Base-by-base conservation (phyloP, 2,113 vertebrate genomes). In the Trochalopteron elliotii region DNA sequence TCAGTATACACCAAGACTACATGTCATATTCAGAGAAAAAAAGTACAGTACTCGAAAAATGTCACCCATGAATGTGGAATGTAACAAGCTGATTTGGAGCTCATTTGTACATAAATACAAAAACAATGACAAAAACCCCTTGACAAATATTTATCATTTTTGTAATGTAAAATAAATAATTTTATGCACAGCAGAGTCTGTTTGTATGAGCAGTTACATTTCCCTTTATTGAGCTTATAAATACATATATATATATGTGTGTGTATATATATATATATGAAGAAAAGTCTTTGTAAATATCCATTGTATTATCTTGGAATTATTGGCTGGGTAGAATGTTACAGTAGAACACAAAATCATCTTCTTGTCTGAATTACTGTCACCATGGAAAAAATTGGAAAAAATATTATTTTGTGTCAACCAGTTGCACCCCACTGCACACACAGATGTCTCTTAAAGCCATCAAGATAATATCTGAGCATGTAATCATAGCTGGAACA, bases 401-500 rank as follows among this genome's bases (percentile, higher is more conserved):
- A 97, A 96, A 96, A 96, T 89, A 97, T 97, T 94, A 96, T 95
- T 97, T 94, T 97, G 63, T 97, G 97, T 97, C 97, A 96, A 91
- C 94, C 97, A 97, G 96, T 94, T 92, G 91, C 96, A 98, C 96
- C 96, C 96, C 93, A 95, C 89, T 94, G 97, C 96, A 93, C 95
- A 22, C 90, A 97, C 59, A 94, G 96, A 94, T 96, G 96, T 97
- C 97, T 97, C 92, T 94, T 94, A 97, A 97, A 98, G 94, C 97
- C 97, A 96, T 97, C 97, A 94, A 97, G 97, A 97, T 96, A 91
- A 81, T 97, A 96, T 97, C 97, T 96, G 94, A 92, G 77, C 87
- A 88, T 91, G 87, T 97, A 97, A 97, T 98, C 94, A 97, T 97
- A 96, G 96, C 96, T 97, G 94, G 83, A 97, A 97, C 94, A 96